Conservation (phyloP, 1,140 invertebrate genomes). For the Drosophila nannoptera region DNA sequence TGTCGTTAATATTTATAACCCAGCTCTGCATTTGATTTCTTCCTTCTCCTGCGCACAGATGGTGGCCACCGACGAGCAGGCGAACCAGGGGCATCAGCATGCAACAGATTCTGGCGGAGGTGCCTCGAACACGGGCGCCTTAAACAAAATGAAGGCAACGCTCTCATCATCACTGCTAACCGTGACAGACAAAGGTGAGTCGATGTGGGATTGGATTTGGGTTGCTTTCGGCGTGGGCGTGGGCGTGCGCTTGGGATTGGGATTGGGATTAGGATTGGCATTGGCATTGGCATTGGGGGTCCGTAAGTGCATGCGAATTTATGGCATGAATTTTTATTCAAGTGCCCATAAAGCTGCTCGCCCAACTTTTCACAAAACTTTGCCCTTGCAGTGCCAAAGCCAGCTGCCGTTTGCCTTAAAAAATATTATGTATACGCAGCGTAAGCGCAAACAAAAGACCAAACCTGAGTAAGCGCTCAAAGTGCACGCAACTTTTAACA, state of each 20-base stretch:
- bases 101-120: slow-evolving; percentile 79
- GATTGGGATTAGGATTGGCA: slow-evolving; percentile 1
- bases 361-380: slow-evolving; percentile 58
- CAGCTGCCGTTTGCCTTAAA: slow-evolving; percentile 37
- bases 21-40: slow-evolving; percentile 7
- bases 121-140: slow-evolving; percentile 80
- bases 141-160: slow-evolving; percentile 89
- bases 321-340: slow-evolving; percentile 68
- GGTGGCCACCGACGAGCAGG: slow-evolving; percentile 86
- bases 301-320: slow-evolving; percentile 65
- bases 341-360: slow-evolving; percentile 64
- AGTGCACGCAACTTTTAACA: slow-evolving; percentile 59
- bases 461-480: slow-evolving; percentile 50
- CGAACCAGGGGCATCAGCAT: slow-evolving; percentile 80
- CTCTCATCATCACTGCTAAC: slow-evolving; percentile 89
- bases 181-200: slow-evolving; percentile 88
- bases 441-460: slow-evolving; percentile 36
- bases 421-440: slow-evolving; percentile 43
- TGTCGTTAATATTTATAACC: slow-evolving; percentile 47
- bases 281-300: slow-evolving; percentile 27
- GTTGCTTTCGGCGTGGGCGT: too few relatives aligned
- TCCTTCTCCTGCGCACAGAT: slow-evolving; percentile 80
- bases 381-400: slow-evolving; percentile 33
- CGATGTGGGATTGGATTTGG: neutral
- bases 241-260: neutral